phyloP scores from a whole-genome alignment of 2,888 invertebrate genomes.

The Drosophila engyochracea region DNA sequence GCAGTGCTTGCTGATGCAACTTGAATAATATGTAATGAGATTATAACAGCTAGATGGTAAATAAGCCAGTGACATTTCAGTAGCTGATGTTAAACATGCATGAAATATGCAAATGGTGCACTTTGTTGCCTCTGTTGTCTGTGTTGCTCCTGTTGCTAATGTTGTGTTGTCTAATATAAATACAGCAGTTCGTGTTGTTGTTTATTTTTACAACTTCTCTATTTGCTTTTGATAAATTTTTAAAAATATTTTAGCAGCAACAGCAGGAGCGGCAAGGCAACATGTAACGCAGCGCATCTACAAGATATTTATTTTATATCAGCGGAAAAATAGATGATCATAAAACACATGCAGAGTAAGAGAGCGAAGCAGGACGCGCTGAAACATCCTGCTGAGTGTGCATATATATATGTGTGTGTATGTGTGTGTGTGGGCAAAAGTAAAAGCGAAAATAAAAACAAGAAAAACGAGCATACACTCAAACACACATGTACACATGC shows the following conservation, averaged over 20 bases:
- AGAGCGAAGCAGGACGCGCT: constrained; percentile 25
- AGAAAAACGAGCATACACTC: constrained; percentile 38
- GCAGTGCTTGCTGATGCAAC: constrained; percentile 4
- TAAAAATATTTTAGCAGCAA: constrained; percentile 74
- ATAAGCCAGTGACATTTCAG: constrained; percentile 49
- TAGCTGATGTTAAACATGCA: constrained; percentile 75
- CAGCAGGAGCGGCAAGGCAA: constrained; percentile 19
- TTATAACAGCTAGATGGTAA: constrained; percentile 10
- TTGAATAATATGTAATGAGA: constrained; percentile 17
- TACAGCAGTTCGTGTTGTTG: constrained; percentile 33
- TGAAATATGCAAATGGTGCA: constrained; percentile 75
- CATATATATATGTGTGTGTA: constrained; percentile 19
- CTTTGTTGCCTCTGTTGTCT: constrained; percentile 33
- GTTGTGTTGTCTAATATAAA: constrained; percentile 15
- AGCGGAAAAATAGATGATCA: constrained; percentile 81
- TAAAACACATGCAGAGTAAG: constrained; percentile 76
- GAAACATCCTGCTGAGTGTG: constrained; percentile 72
- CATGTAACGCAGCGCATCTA: constrained; percentile 70
- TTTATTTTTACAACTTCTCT: constrained; percentile 70
- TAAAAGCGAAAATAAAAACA: constrained; percentile 70
- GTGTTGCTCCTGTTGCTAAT: constrained; percentile 28
- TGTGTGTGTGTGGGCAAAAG: constrained; percentile 53
- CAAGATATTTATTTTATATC: constrained; percentile 82
- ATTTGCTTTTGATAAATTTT: constrained; percentile 81
- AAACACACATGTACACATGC: constrained; percentile 37